These are phyloP conservation scores for Ptycholaimellus sp. DNA, from an alignment of 2,888 invertebrate genomes.

Conservation along the genomic window DNA sequence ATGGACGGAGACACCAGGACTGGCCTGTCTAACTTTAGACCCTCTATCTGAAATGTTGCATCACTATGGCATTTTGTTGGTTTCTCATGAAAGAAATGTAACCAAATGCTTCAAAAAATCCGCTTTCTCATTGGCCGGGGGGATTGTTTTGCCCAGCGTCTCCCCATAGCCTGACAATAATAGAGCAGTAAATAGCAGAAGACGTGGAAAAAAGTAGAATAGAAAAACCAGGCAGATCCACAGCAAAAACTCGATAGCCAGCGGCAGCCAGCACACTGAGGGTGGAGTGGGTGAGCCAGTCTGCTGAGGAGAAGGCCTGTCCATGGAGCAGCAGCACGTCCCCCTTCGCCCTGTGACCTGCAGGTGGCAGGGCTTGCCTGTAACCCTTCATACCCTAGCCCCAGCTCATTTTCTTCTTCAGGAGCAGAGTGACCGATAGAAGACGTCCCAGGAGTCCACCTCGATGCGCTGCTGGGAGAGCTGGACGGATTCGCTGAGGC, in stretches of 20 bases:
- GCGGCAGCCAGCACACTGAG: conserved; percentile 27
- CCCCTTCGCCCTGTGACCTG: conserved; percentile 7
- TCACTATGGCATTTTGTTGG: no score
- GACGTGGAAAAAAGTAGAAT: neutral
- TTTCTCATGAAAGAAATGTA: no score
- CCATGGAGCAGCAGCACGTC: conserved; percentile 32
- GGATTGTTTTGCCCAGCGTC: conserved; percentile 9
- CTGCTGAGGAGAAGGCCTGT: conserved; percentile 28
- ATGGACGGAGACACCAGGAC: conserved; percentile 33
- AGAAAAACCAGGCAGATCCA: conserved; percentile 30
- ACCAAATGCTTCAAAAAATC: conserved; percentile 22
- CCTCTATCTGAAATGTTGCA: conserved; percentile 21
- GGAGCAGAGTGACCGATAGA: no score
- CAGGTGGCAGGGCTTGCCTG: conserved; percentile 11
- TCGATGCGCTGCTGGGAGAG: neutral
- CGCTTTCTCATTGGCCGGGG: conserved; percentile 10
- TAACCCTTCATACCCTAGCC: no score
- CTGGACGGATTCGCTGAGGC: neutral
- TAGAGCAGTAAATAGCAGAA: no score
- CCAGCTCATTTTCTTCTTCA: no score
- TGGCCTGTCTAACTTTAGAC: conserved; percentile 20
- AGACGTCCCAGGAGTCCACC: no score
- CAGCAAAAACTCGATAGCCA: conserved; percentile 29
- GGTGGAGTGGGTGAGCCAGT: conserved; percentile 30
- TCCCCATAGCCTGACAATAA: conserved; percentile 25